Conservation (phyloP, 2,797 vertebrate species). For the Myripristis murdjan region DNA sequence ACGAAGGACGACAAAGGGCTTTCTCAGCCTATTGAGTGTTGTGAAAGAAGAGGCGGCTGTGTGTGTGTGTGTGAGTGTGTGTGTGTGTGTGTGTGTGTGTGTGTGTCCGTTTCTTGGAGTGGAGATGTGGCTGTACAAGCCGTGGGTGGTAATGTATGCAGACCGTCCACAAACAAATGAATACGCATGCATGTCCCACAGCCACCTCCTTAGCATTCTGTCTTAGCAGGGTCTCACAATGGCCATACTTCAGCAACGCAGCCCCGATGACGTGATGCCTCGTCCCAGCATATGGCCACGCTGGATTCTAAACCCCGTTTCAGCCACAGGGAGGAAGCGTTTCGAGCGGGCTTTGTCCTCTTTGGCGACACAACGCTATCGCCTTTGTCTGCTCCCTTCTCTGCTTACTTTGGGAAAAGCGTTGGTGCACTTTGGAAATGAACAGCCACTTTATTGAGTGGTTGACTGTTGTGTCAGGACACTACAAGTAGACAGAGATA, state of each 20-base stretch:
- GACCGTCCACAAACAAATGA: conserved; percentile 79
- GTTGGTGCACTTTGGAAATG: conserved; percentile 1
- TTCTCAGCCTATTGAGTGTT: conserved; percentile 81
- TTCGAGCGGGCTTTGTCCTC: conserved; percentile 56
- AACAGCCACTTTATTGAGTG: neutral
- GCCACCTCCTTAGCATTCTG: conserved; percentile 72
- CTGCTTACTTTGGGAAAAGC: neutral
- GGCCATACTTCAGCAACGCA: conserved; percentile 50
- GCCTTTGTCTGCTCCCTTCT: conserved; percentile 9
- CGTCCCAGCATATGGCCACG: conserved; percentile 62
- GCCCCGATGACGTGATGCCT: conserved; percentile 67
- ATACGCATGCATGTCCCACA: conserved; percentile 71
- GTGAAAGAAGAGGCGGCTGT: conserved; percentile 79
- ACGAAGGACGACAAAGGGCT: conserved; percentile 84
- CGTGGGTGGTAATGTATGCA: conserved; percentile 87
- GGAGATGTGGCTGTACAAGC: conserved; percentile 65
- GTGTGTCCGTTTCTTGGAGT: conserved; percentile 32
- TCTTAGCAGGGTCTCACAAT: conserved; percentile 64
- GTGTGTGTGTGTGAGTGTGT: conserved; percentile 41
- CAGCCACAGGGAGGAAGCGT: conserved; percentile 29
- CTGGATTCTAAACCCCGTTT: conserved; percentile 34
- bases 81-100: conserved; percentile 35
- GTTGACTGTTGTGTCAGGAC: too few relatives aligned
- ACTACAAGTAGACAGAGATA: too few relatives aligned
- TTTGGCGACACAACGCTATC: conserved; percentile 31